Evolutionary conservation across 2,888 invertebrate genomes (phyloP), one percentile per base, ranked within the genome.

Genomic region (Epicampocera succincta): DNA sequence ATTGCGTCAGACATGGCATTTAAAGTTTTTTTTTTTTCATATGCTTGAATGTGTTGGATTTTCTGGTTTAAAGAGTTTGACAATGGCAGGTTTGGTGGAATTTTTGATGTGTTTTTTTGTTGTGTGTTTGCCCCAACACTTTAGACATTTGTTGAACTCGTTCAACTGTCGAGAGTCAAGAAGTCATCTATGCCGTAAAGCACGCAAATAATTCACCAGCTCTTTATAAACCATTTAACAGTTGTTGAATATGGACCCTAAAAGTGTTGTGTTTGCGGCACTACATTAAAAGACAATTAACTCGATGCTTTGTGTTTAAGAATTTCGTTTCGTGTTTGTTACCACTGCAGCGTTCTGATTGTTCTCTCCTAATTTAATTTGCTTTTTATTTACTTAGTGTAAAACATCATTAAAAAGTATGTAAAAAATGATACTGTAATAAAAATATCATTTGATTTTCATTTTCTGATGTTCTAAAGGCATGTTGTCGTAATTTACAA

Each of bases 61-160:
- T 42, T 42, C 33, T 15, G 8, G 52, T 46, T 65, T 74, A 56
- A 63, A 73, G 54, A 25, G 54, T 56, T 19, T 46, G 46, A 38
- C 21, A 63, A 25, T 0, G 21, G 13, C 33, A 54, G 8, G 63
- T 65, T 74, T 48, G 33, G 19, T 25, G 33, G 17, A 44, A 19
- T 58, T 58, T 19, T 33, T 33, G 33, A 33, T 33, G 6, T 1
- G 9, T 48, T 66, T 29, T 58, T 33, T 15, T 11, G n/a, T 25
- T 46, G 21, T 46, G 61, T 33, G 42, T 42, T 17, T 56, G n/a
- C 21, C n/a, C 33, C 33, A 48, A 65, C 58, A 61, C 60, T 68
- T 76, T 68, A 61, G 75, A 61, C 68, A 76, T 68, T 76, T 76
- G 60, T 61, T 76, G 68, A 76, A 76, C 76, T 65, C 25, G 17